Evolutionary conservation across 92 coral and sea anemone species (phyloP).

Genomic region (Actinostola sp.): DNA sequence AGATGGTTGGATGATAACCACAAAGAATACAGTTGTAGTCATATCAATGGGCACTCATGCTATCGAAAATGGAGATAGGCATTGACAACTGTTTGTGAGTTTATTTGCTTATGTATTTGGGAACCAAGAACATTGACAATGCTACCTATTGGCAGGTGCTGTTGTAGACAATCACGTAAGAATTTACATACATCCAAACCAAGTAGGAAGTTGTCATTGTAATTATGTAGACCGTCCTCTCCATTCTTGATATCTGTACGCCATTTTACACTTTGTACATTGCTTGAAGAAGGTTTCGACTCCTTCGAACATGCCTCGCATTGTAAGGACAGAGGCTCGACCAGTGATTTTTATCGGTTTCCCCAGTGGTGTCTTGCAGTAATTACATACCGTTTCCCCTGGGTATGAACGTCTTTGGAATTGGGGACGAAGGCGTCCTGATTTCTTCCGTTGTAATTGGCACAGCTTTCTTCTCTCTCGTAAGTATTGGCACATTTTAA

Average conservation of each 20-base stretch:
- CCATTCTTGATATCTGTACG: conserved; percentile 55
- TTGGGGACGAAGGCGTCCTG: not conserved
- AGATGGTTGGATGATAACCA: conserved; percentile 44
- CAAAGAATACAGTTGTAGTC: conserved; percentile 37
- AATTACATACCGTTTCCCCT: conserved; percentile 27
- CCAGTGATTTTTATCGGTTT: conserved; percentile 29
- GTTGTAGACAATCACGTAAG: conserved; percentile 40
- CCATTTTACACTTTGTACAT: conserved; percentile 39
- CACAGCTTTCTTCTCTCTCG: conserved; percentile 15
- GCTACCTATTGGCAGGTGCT: conserved; percentile 62
- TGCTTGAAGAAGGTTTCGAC: conserved; percentile 49
- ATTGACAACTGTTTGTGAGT: conserved; percentile 36
- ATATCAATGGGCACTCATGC: conserved; percentile 42
- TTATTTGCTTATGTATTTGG: conserved; percentile 20
- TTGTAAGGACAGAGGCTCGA: conserved; percentile 37
- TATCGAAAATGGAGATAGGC: conserved; percentile 36
- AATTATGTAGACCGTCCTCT: conserved; percentile 22
- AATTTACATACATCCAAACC: conserved; percentile 53
- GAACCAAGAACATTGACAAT: conserved; percentile 25
- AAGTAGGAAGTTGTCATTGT: conserved; percentile 45
- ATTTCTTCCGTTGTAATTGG: not conserved
- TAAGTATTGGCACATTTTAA: conserved; percentile 56
- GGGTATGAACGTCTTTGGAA: conserved; percentile 20
- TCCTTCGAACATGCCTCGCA: conserved; percentile 19
- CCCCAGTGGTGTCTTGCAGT: conserved; percentile 21